Base-by-base conservation (phyloP, 2,113 vertebrate genomes). In the Fukomys damarensis region DNA sequence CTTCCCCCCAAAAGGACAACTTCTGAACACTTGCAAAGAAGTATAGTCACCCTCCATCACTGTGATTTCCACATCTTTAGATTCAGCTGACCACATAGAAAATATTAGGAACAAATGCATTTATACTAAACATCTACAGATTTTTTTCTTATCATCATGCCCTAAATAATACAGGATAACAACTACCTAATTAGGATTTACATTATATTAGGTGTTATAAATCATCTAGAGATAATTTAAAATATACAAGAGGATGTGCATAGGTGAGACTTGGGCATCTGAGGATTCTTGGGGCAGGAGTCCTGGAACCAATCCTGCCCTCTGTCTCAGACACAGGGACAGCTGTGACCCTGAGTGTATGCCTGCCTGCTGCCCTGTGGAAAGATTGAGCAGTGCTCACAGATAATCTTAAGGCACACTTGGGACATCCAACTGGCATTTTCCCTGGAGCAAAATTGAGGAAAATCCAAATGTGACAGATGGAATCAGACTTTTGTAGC, bases 321-420 rank as follows among this genome's bases (percentile, higher is more conserved):
- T 14, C 22, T 12, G 24, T 28, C 72, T 46, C 79, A 28, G 54
- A 82, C 16, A 41, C 79, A 59, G 56, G 8, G 38, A 43, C 38
- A 30, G 1, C 14, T 19, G 14, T 61, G 30, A 61, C 41, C 16
- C 54, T 63, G 20, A 10, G 20, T 10, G 2, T 16, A 65, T 32
- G 13, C 28, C 3, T n/a, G 10, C 10, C 52, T 10, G 72, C 41
- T 52, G 52, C 30, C 28, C 5, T 0, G 8, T 2, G 22, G 65
- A 65, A 35, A 20, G 68, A 11, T 19, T 1, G 46, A 16, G 43
- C 17, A 58, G 76, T 22, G 59, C 26, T 52, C 79, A 16, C 11
- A 1, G n/a, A 56, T 20, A 26, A 9, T 35, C 22, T 17, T 2
- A 52, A 20, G 2, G 30, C 2, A 0, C 26, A 17, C 38, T 76